Conservation (phyloP, 2,888 invertebrate genomes). For the Habroteleia sp. region DNA sequence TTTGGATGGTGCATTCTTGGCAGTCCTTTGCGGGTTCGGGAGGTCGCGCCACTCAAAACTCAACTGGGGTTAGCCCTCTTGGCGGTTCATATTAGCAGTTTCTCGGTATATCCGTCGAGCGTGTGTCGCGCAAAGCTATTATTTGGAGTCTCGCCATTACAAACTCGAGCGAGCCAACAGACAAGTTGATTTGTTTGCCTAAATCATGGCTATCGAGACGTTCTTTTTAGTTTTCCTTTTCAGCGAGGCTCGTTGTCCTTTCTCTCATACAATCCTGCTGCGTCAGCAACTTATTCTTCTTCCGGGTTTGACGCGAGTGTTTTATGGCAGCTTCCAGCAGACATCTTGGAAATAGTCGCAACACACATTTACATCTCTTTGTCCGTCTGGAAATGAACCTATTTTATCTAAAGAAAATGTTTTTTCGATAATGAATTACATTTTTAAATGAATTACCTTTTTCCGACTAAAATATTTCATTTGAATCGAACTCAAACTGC, state of each 20-base stretch:
- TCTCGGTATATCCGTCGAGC: slow-evolving; percentile 72
- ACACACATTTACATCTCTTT: slow-evolving; percentile 15
- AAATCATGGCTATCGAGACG: slow-evolving; percentile 72
- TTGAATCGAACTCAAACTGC: too few relatives aligned
- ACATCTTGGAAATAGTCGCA: slow-evolving; percentile 42
- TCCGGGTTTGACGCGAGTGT: slow-evolving; percentile 68
- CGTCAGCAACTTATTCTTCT: slow-evolving; percentile 68
- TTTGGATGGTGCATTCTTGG: slow-evolving; percentile 77
- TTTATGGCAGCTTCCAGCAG: slow-evolving; percentile 68
- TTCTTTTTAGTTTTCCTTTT: slow-evolving; percentile 67
- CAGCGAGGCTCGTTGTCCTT: slow-evolving; percentile 29
- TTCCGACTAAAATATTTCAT: too few relatives aligned
- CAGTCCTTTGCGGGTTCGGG: slow-evolving; percentile 66
- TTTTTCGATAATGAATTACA: too few relatives aligned
- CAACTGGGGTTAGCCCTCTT: slow-evolving; percentile 47
- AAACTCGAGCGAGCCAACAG: slow-evolving; percentile 79
- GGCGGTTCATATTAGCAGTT: slow-evolving; percentile 39
- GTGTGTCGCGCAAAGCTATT: slow-evolving; percentile 76
- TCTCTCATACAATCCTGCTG: slow-evolving; percentile 61
- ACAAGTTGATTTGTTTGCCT: slow-evolving; percentile 80
- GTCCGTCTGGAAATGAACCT: too few relatives aligned
- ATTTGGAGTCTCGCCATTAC: slow-evolving; percentile 81
- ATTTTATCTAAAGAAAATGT: too few relatives aligned
- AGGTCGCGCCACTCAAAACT: slow-evolving; percentile 67
- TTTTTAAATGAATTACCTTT: too few relatives aligned